Percentiles rank a stretch among this genome's conserved stretches.
Conservation (phyloP, 1,140 invertebrate genomes). For the Dendrolimus punctatus region DNA sequence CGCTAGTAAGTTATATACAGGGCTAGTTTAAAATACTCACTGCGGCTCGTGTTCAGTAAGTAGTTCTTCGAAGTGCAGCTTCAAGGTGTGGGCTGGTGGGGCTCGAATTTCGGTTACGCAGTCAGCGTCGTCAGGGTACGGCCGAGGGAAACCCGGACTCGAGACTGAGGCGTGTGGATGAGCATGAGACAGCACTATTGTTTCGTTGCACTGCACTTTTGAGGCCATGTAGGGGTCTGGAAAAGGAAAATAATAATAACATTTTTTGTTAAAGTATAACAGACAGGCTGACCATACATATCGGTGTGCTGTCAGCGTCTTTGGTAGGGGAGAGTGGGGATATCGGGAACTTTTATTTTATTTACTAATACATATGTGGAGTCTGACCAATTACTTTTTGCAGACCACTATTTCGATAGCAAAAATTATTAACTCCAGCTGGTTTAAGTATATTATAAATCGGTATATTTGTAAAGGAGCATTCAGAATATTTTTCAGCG, state of each 20-base stretch:
- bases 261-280: neutral
- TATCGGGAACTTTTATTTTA: too few species aligned
- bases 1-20: too few species aligned
- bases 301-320: neutral
- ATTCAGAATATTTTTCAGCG: too few species aligned
- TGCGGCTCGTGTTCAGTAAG: constrained; percentile 79
- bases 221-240: constrained; percentile 55
- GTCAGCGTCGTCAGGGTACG: constrained; percentile 80
- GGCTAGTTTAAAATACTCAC: constrained; percentile 67
- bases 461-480: too few species aligned
- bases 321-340: too few species aligned
- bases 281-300: neutral
- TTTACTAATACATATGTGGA: too few species aligned
- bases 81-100: constrained; percentile 74
- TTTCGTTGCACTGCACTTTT: constrained; percentile 74
- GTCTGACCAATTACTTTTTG: too few species aligned
- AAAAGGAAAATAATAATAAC: constrained; percentile 14
- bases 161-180: constrained; percentile 74
- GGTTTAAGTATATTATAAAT: too few species aligned
- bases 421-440: too few species aligned
- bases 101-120: constrained; percentile 76
- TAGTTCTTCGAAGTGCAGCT: constrained; percentile 79
- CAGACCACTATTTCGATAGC: too few species aligned
- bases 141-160: constrained; percentile 79
- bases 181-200: constrained; percentile 73